Percentiles rank a stretch among this genome's conserved stretches.
Evolutionary conservation across 2,797 vertebrate species (phyloP).

Genomic region (Sebastes goodei): DNA sequence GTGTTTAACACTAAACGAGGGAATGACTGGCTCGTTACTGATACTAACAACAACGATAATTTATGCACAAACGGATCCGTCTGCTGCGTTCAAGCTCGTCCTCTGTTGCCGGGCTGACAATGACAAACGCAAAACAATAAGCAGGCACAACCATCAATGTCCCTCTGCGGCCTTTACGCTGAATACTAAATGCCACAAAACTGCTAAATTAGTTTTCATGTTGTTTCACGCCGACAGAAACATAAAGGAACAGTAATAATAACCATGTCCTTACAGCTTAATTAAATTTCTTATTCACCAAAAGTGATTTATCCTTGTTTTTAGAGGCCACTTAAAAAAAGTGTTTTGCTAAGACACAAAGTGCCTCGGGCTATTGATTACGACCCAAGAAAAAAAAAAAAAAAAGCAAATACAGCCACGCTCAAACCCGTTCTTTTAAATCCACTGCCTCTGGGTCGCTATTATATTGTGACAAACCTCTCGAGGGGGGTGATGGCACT

Average conservation of each 20-base stretch:
- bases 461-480: slow-evolving; percentile 32
- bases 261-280: not conserved
- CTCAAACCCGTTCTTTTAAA: slow-evolving; percentile 17
- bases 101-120: slow-evolving; percentile 59
- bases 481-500: slow-evolving; percentile 16
- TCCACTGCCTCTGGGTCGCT: slow-evolving; percentile 16
- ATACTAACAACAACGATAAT: slow-evolving; percentile 73
- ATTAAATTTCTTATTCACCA: not conserved
- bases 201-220: slow-evolving; percentile 14
- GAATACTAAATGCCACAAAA: slow-evolving; percentile 31
- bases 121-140: slow-evolving; percentile 62
- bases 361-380: slow-evolving; percentile 22
- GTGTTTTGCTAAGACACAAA: slow-evolving; percentile 15
- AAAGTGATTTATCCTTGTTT: slow-evolving; percentile 7
- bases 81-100: slow-evolving; percentile 56
- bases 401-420: not conserved
- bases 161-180: slow-evolving; percentile 37
- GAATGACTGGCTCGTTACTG: slow-evolving; percentile 70
- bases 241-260: slow-evolving; percentile 15
- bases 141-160: slow-evolving; percentile 43
- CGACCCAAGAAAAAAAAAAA: not conserved
- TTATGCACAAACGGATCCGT: slow-evolving; percentile 65
- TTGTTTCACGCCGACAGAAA: slow-evolving; percentile 23
- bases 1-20: slow-evolving; percentile 76
- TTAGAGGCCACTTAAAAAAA: slow-evolving; percentile 9